phyloP scores from a whole-genome alignment of 1,140 invertebrate genomes.

The Aleiodes sp. region DNA sequence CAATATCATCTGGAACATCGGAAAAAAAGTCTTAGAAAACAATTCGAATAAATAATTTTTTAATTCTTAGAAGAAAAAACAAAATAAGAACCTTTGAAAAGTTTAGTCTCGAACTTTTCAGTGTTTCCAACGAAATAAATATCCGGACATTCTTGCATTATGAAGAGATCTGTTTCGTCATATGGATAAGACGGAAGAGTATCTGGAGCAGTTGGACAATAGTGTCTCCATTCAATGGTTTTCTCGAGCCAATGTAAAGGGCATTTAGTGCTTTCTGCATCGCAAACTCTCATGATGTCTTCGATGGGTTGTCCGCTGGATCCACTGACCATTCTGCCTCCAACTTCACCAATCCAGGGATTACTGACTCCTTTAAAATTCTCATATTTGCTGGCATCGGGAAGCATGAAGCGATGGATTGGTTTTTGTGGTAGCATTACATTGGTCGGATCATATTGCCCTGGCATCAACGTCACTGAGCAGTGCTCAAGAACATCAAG shows the following conservation, averaged over 20 bases:
- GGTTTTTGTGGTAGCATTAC: conserved; percentile 91
- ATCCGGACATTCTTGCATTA: conserved; percentile 86
- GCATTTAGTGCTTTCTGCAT: conserved; percentile 37
- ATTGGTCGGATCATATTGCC: conserved; percentile 87
- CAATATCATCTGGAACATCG: conserved; percentile 64
- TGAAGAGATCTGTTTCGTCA: conserved; percentile 86
- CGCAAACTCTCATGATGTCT: conserved; percentile 73
- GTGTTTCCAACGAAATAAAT: conserved; percentile 92
- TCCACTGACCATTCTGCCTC: conserved; percentile 73
- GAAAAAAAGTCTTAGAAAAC: background rate
- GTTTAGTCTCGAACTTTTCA: conserved; percentile 74
- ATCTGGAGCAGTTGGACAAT: conserved; percentile 94
- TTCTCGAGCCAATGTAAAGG: conserved; percentile 70
- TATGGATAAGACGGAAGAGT: conserved; percentile 90
- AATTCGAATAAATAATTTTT: conserved; percentile 11
- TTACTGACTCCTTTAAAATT: conserved; percentile 86
- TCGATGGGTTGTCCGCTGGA: conserved; percentile 87
- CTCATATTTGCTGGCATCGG: conserved; percentile 64
- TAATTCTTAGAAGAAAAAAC: background rate
- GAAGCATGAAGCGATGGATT: conserved; percentile 84
- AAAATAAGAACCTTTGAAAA: conserved; percentile 69
- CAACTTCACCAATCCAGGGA: conserved; percentile 83
- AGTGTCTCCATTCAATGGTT: conserved; percentile 83
- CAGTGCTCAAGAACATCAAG: conserved; percentile 64
- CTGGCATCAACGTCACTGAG: conserved; percentile 87